phyloP scores from a whole-genome alignment of 2,113 vertebrate genomes.

The Xenus cinereus region DNA sequence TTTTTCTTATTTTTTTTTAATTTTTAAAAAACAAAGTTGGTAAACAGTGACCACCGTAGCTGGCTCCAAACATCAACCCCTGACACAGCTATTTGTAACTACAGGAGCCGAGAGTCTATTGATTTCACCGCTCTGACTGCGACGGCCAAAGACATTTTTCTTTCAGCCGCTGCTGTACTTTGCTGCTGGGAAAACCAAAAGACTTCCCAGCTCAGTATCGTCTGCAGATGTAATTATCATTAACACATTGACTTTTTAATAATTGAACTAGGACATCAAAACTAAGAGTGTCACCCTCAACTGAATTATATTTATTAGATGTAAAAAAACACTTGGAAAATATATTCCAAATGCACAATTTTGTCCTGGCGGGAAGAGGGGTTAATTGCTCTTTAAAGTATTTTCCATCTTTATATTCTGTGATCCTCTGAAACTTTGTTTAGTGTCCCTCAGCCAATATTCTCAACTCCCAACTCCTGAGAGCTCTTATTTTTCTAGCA shows the following conservation, averaged over 20 bases:
- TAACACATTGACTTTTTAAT: not conserved
- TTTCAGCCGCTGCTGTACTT: not conserved
- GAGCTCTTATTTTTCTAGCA: not conserved
- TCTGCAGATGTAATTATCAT: constrained; percentile 16
- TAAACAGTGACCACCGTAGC: not conserved
- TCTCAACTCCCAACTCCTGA: not conserved
- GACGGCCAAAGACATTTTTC: not conserved
- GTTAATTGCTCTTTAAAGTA: not conserved
- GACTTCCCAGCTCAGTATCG: not conserved
- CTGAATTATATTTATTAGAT: not conserved
- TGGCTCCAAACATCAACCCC: not conserved
- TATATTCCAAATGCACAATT: not conserved
- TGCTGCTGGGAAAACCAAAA: not conserved
- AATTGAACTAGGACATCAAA: not conserved
- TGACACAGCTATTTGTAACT: not conserved
- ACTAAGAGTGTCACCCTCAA: not conserved
- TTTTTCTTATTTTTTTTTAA: not conserved
- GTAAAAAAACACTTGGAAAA: not conserved
- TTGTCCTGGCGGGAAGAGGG: not conserved
- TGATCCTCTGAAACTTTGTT: not conserved
- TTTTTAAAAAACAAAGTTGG: not conserved
- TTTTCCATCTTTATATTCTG: constrained; percentile 1
- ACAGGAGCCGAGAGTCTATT: not conserved
- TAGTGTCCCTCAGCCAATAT: not conserved
- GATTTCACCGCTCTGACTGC: not conserved